Evolutionary conservation across 2,113 vertebrate genomes (phyloP).

Genomic region (Raja brachyura): DNA sequence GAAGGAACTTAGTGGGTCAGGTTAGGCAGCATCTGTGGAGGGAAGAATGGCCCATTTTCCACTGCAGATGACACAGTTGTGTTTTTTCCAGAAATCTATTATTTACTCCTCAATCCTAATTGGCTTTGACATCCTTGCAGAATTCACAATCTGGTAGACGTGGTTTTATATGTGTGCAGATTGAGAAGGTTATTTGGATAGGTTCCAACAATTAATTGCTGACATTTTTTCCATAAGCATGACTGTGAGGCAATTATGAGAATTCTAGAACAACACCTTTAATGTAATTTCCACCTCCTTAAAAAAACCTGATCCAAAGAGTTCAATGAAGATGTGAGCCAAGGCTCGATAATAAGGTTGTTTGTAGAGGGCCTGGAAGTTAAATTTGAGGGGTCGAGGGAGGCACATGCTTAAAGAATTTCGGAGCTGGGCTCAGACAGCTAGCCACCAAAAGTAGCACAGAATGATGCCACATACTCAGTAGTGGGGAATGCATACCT

Average conservation of each 20-base stretch:
- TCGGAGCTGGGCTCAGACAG: neutral
- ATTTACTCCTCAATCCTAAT: neutral
- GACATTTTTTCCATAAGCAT: conserved; percentile 32
- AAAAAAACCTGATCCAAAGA: neutral
- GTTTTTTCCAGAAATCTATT: too few species aligned
- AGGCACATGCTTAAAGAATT: neutral
- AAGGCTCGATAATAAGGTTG: neutral
- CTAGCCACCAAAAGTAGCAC: neutral
- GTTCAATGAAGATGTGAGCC: neutral
- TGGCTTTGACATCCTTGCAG: neutral
- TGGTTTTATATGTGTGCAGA: too few species aligned
- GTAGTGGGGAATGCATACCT: too few species aligned
- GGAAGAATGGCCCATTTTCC: too few species aligned
- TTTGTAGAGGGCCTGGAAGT: neutral
- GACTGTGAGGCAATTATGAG: conserved; percentile 31
- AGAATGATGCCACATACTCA: neutral
- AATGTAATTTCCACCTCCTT: neutral
- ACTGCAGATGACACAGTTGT: too few species aligned
- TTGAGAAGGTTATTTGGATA: neutral
- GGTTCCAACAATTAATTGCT: neutral
- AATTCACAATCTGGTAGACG: too few species aligned
- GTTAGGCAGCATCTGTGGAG: too few species aligned
- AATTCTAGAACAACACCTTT: neutral
- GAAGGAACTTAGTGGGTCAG: too few species aligned
- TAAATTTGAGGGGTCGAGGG: neutral